Evolutionary conservation across 1,140 invertebrate genomes (phyloP).

Genomic region (Meteorus sp.): DNA sequence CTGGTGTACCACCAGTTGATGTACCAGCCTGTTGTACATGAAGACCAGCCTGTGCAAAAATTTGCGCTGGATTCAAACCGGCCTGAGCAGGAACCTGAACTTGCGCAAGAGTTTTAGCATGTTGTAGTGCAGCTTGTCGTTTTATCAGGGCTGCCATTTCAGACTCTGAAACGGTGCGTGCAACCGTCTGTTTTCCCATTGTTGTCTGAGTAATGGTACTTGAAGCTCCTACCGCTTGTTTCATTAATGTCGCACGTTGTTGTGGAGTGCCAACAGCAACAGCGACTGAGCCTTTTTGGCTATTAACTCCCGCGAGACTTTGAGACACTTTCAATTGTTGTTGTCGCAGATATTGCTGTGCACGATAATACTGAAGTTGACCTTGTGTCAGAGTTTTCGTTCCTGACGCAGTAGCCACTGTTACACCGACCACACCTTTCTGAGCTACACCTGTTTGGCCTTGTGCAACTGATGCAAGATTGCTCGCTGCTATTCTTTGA

Average conservation of each 20-base stretch:
- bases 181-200: slow-evolving; percentile 57
- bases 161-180: slow-evolving; percentile 66
- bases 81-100: slow-evolving; percentile 54
- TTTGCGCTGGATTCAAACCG: slow-evolving; percentile 58
- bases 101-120: slow-evolving; percentile 56
- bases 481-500: slow-evolving; percentile 46
- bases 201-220: slow-evolving; percentile 46
- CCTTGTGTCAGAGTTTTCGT: slow-evolving; percentile 60
- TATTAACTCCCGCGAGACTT: slow-evolving; percentile 42
- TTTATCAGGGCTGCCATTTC: slow-evolving; percentile 75
- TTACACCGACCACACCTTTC: slow-evolving; percentile 50
- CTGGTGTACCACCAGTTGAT: slow-evolving; percentile 49
- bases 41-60: slow-evolving; percentile 62
- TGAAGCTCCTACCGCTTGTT: slow-evolving; percentile 56
- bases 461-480: slow-evolving; percentile 45
- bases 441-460: slow-evolving; percentile 41
- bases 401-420: slow-evolving; percentile 47
- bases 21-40: slow-evolving; percentile 59
- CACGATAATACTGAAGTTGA: slow-evolving; percentile 61
- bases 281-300: slow-evolving; percentile 51
- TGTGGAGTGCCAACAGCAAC: slow-evolving; percentile 40
- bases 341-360: too few species aligned
- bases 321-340: slow-evolving; percentile 39
- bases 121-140: slow-evolving; percentile 65
- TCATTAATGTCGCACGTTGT: slow-evolving; percentile 50